Base-by-base conservation (phyloP, 2,888 invertebrate species). In the Scaptomyza cyrtandrae region DNA sequence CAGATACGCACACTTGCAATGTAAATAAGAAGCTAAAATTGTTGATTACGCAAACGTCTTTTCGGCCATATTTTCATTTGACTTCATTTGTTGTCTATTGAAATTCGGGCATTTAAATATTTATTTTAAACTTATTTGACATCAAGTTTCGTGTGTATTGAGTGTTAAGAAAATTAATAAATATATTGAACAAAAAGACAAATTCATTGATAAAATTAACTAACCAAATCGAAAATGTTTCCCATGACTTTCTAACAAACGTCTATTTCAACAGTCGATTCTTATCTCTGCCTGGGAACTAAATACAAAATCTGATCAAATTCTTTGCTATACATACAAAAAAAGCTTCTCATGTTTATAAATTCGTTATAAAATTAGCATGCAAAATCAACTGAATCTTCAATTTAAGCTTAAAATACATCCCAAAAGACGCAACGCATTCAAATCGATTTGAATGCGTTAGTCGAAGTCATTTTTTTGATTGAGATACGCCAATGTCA, bases 31-130 rank as follows among this genome's bases (percentile, higher is more conserved):
- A 80, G 80, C 75, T 70, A 67, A 77, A 80, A 62, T 65, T 73
- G 87, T 73, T 75, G 88, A 84, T 85, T 85, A 86, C 89, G 87
- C 87, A 88, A 88, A 69, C 76, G 61, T 37, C 62, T 70, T 61
- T 35, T 67, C 65, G 62, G 62, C 63, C 65, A 71, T 35, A 69
- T 62, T 71, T 74, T 71, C 59, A 60, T 62, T 72, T 52, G 41
- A 37, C 60, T 75, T 75, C 53, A 58, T 29, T 59, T 49, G 35
- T 24, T n/a, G 45, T 50, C 45, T 45, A 60, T 52, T 64, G 61
- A 73, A 76, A 78, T 58, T 68, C 29, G 9, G 27, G 50, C 19
- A 16, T 46, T 60, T 35, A n/a, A 45, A 14, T 68, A 31, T 60
- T 60, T 52, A 55, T 46, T n/a, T 41, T 29, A 19, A n/a, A 16